Evolutionary conservation across 1,140 invertebrate genomes (phyloP), one percentile per base, ranked within the genome.

Genomic region (Drosophila willistoni): DNA sequence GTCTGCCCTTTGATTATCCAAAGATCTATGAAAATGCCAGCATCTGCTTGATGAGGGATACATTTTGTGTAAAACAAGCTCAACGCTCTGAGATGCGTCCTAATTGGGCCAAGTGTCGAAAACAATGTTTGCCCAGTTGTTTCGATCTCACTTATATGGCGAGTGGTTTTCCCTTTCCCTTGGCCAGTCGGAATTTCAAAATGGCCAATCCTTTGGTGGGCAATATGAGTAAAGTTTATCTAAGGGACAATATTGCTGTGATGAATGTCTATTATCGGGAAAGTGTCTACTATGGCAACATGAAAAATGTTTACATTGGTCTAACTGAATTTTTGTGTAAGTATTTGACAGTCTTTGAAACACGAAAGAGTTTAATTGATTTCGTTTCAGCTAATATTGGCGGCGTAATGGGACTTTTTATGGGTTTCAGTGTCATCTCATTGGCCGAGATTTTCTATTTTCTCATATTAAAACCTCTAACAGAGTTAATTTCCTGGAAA

Each of bases 341-440:
- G 90, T 77, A 22, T 13, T 14, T 1, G 41, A 0, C 33, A 44
- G 6, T 42, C 3, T 17, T 56, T 33, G 0, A 9, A 0, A n/a
- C 25, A 10, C 4, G 12, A 59, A 9, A 7, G 13, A 10, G 29
- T 12, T 41, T 3, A 39, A 13, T 39, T 39, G 0, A 12, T 68
- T 93, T 93, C 0, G 14, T 34, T 71, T 51, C 87, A 96, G 96
- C 96, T 1, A 96, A 95, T 82, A 95, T 95, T 4, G 96, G 96
- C 39, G 96, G 96, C 9, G 92, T 97, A 19, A 93, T 97, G n/a
- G 96, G 96, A 7, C 93, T 97, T 0, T 97, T 96, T 85, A 93
- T 97, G 93, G 96, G 96, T 1, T 97, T 97, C 86, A 97, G 96
- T 87, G 94, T 96, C 74, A 93, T 97, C 71, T 97, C 96, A 62